Evolutionary conservation across 2,888 invertebrate genomes (phyloP), one percentile per base, ranked within the genome.

Genomic region (Plusia festucae): DNA sequence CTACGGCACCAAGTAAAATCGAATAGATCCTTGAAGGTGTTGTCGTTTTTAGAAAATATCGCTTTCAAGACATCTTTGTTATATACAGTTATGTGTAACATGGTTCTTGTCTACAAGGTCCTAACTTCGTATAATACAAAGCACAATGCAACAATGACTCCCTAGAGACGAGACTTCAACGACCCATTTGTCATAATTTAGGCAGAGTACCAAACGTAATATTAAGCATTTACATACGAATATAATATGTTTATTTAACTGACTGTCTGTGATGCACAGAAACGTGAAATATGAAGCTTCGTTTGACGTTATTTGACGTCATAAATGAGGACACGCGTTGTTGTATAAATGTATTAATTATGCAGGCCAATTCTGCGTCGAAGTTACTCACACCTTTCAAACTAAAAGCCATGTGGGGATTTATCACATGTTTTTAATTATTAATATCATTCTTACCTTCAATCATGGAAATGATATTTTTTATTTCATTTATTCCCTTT

Each of bases 151-250:
- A 18, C 57, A 57, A 60, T 60, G 44, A 51, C 34, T 68, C 69
- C 66, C 67, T 40, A 67, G 60, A 78, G 69, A 74, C 60, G 74
- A 70, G 65, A 74, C 62, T 65, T 78, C 76, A 78, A 74, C 70
- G 67, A 65, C 30, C 59, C 51, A 51, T 53, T 20, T 54, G 54
- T 24, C 34, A 54, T 53, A n/a, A 40, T 22, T 18, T 20, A 55
- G n/a, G 59, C 55, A 62, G 58, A 53, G 46, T 54, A 69, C 7
- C 24, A 18, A 49, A 20, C 46, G 18, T 49, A 49, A 18, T 49
- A 49, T 49, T 20, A 20, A 49, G 8, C 18, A 46, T 46, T 18
- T 46, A 46, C 18, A 18, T 49, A 18, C 24, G 15, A 22, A 52
- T 52, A 24, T n/a, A n/a, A n/a, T 15, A 52, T 24, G 52, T 24